These are phyloP conservation scores for Chaetodon auriga DNA, from an alignment of 2,113 vertebrate species.

Conservation along the genomic window DNA sequence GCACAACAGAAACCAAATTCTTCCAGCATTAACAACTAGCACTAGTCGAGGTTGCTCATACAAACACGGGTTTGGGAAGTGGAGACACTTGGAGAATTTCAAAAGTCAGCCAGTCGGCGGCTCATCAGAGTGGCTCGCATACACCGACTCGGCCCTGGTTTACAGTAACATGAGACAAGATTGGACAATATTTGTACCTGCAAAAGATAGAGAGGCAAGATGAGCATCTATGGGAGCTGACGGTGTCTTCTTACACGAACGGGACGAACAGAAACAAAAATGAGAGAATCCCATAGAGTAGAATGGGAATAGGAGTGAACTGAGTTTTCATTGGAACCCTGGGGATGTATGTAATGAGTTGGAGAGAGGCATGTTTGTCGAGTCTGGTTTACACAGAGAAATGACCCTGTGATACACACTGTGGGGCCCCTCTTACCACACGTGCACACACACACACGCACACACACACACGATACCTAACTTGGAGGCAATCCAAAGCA, in stretches of 20 bases:
- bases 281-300: slow-evolving; percentile 15
- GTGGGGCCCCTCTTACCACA: neutral
- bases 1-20: neutral
- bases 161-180: slow-evolving; percentile 8
- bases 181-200: slow-evolving; percentile 9
- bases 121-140: neutral
- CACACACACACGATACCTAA: slow-evolving; percentile 9
- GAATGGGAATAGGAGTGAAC: slow-evolving; percentile 27
- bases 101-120: neutral
- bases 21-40: neutral
- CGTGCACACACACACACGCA: neutral
- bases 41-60: neutral
- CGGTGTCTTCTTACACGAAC: neutral
- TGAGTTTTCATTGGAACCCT: slow-evolving; percentile 59
- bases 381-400: slow-evolving; percentile 69
- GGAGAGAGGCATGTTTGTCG: slow-evolving; percentile 66
- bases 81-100: neutral
- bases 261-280: slow-evolving; percentile 26
- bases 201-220: slow-evolving; percentile 11
- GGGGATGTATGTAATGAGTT: slow-evolving; percentile 68
- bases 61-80: neutral
- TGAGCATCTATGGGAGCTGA: neutral
- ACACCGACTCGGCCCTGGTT: neutral
- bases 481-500: slow-evolving; percentile 20
- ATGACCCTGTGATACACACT: slow-evolving; percentile 66